Base-by-base conservation (phyloP, 2,113 vertebrate species). In the Psettodes erumei region DNA sequence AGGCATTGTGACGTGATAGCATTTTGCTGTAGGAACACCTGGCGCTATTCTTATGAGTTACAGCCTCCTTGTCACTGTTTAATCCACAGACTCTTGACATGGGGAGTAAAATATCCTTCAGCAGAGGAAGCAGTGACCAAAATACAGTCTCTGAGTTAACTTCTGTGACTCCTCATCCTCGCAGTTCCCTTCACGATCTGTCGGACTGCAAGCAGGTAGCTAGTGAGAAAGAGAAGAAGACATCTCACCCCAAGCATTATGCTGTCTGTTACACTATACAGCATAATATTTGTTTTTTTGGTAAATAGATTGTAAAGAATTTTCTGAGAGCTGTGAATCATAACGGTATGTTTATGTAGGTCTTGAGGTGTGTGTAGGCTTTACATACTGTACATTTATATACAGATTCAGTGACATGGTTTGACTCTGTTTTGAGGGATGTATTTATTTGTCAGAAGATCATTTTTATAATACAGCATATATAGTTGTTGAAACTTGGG, bases 91-190 rank as follows among this genome's bases (percentile, higher is more conserved):
- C 48, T 62, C 33, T 71, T 86, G 89, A 88, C 77, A 92, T 92
- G 89, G 90, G 87, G 81, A 91, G 81, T 86, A 90, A 90, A 86
- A 86, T 92, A 75, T 91, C 89, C 73, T 89, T 83, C 58, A 77
- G 75, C 89, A 86, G 86, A 79, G 82, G 85, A 81, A 77, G 73
- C 80, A 80, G 74, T 88, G 86, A 87, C 60, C 88, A 71, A 81
- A 86, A 83, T 67, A 74, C 84, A 71, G 64, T 77, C 55, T 89
- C 88, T 61, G 86, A 88, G n/a, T 59, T 88, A 56, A 83, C 85
- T 15, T 79, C 85, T 58, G 82, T 71, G 74, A 50, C 88, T 27
- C 77, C 84, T 15, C 82, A 61, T 58, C 82, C 85, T 55, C 30
- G 16, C 48, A 79, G 27, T 75, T 60, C 83, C 28, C 55, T 74